A percentile compares a stretch with the other conserved stretches of the same genome.
Conservation (phyloP, 2,888 invertebrate species). For the Orchestes rusci region DNA sequence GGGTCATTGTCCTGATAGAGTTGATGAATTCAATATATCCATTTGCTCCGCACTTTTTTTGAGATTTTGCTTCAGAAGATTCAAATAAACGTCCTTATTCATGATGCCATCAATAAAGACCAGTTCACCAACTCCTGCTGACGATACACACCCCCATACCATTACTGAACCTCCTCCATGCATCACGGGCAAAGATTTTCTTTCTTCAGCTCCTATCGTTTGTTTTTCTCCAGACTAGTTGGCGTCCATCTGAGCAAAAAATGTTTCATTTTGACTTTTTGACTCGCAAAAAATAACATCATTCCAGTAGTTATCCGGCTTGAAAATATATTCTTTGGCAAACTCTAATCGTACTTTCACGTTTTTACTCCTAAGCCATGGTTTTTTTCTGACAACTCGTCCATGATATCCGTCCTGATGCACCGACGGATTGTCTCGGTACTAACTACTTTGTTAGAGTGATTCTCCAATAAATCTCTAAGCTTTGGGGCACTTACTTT, state of each 20-base stretch:
- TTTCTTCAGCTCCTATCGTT: neutral
- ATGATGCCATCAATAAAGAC: constrained; percentile 3
- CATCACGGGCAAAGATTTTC: neutral
- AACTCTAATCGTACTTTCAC: neutral
- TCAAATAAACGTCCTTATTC: constrained; percentile 3
- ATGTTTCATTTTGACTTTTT: too few relatives aligned
- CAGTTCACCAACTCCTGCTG: neutral
- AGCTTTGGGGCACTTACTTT: neutral
- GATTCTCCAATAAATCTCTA: neutral
- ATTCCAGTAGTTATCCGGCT: neutral
- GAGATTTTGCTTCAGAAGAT: constrained; percentile 1
- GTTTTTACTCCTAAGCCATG: too few relatives aligned
- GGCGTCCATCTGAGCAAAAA: too few relatives aligned
- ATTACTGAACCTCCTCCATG: neutral
- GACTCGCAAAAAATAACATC: neutral
- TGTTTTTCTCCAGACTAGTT: too few relatives aligned
- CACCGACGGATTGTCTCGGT: neutral
- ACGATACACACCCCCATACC: constrained; percentile 3
- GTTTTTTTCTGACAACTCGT: too few relatives aligned
- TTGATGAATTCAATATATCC: neutral
- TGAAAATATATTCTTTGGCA: neutral
- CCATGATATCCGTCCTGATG: too few relatives aligned
- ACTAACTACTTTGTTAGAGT: neutral
- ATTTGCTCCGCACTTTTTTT: neutral
- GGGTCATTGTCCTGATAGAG: constrained; percentile 5